A percentile compares a stretch with the other conserved stretches of the same genome.
These are phyloP conservation scores for Omphaloscelis lunosa DNA, from an alignment of 2,888 invertebrate species.

Conservation along the genomic window DNA sequence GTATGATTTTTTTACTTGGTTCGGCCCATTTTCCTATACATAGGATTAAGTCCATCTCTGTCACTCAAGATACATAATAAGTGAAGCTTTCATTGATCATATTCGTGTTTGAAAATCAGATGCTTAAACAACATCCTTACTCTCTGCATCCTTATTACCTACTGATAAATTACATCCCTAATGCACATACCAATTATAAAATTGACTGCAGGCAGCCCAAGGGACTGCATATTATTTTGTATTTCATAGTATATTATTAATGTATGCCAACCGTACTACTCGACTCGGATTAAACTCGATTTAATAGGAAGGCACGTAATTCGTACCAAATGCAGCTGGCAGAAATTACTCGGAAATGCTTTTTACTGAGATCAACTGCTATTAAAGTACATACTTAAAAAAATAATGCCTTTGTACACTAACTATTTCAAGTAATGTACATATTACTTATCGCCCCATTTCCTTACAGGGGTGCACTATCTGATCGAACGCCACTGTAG, in stretches of 20 bases:
- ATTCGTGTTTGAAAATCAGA: not conserved
- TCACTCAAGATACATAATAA: not conserved
- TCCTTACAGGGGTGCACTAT: constrained; percentile 43
- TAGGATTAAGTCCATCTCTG: not conserved
- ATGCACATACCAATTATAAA: constrained; percentile 36
- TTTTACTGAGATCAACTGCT: not conserved
- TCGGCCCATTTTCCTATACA: not conserved
- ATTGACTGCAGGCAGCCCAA: not conserved
- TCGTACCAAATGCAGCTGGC: not conserved
- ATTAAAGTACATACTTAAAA: not conserved
- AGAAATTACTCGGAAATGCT: not conserved
- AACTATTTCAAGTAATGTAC: constrained; percentile 32
- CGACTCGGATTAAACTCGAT: not conserved
- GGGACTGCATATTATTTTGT: constrained; percentile 12
- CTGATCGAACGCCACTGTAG: constrained; percentile 42
- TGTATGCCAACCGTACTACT: not conserved
- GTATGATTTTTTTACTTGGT: not conserved
- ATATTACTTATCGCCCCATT: constrained; percentile 45
- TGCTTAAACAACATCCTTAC: not conserved
- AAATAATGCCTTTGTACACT: not conserved
- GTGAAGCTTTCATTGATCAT: not conserved
- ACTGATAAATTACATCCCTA: constrained; percentile 21
- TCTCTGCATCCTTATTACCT: constrained; percentile 11
- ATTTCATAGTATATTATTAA: constrained; percentile 15
- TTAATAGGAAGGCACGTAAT: not conserved